A percentile compares a stretch with the other conserved stretches of the same genome.
phyloP scores from a whole-genome alignment of 2,888 invertebrate species.

The Melolontha melolontha region DNA sequence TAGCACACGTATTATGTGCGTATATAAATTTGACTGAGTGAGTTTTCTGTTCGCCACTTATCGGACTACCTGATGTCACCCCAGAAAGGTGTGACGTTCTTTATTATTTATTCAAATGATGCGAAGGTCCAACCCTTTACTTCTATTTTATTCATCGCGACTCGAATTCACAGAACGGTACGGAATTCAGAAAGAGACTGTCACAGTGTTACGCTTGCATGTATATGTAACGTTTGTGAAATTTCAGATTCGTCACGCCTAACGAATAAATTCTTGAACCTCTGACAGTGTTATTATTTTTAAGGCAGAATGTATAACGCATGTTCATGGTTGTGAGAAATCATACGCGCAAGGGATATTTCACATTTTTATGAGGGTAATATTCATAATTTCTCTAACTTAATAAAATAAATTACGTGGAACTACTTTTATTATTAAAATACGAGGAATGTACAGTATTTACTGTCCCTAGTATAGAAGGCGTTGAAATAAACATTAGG shows the following conservation, averaged over 20 bases:
- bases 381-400: too few relatives aligned
- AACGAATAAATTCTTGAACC: conserved; percentile 39
- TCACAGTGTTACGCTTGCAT: conserved; percentile 10
- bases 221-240: conserved; percentile 46
- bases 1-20: neutral
- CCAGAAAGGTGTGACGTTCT: conserved; percentile 53
- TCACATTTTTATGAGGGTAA: too few relatives aligned
- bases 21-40: conserved; percentile 11
- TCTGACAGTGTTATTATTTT: conserved; percentile 42
- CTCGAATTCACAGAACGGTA: conserved; percentile 46
- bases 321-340: neutral
- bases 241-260: conserved; percentile 44
- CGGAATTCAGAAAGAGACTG: neutral
- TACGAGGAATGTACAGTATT: too few relatives aligned
- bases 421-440: too few relatives aligned
- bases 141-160: conserved; percentile 45
- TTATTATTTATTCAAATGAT: conserved; percentile 55
- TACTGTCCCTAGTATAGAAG: too few relatives aligned
- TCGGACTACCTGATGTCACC: conserved; percentile 45
- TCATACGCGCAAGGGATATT: too few relatives aligned
- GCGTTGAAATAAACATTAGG: too few relatives aligned
- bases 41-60: conserved; percentile 41
- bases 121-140: conserved; percentile 49
- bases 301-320: conserved; percentile 16
- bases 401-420: too few relatives aligned